phyloP scores from a whole-genome alignment of 2,888 invertebrate genomes.

The Cacoxenus indagator region DNA sequence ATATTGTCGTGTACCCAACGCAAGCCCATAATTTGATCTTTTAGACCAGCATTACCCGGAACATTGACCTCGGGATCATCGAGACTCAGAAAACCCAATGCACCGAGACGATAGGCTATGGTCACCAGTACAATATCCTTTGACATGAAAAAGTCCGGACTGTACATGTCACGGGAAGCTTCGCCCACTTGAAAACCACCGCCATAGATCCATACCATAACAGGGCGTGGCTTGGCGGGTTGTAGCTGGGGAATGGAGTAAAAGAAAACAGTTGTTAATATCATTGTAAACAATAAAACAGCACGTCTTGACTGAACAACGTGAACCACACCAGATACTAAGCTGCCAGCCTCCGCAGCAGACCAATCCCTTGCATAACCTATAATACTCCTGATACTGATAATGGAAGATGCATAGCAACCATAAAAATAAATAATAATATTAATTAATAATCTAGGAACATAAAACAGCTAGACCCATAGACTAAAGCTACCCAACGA shows the following conservation, averaged over 20 bases:
- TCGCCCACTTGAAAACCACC: constrained; percentile 72
- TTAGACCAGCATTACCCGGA: constrained; percentile 73
- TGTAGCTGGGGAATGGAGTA: constrained; percentile 56
- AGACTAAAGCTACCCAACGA: no score
- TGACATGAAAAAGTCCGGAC: constrained; percentile 71
- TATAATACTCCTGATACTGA: no score
- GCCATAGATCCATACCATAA: constrained; percentile 73
- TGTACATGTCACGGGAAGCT: constrained; percentile 68
- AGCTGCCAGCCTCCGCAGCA: no score
- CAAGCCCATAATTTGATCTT: constrained; percentile 72
- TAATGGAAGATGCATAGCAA: no score
- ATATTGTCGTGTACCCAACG: constrained; percentile 73
- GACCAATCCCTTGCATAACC: no score
- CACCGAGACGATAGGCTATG: constrained; percentile 72
- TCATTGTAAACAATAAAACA: no score
- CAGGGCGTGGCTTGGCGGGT: constrained; percentile 56
- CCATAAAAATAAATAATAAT: no score
- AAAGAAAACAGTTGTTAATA: background rate
- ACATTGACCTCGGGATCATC: constrained; percentile 71
- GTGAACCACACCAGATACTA: no score
- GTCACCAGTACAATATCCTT: constrained; percentile 72
- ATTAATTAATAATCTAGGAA: no score
- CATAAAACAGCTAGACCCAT: no score
- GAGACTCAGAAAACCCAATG: constrained; percentile 72
- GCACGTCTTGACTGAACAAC: no score